A percentile compares a stretch with the other conserved stretches of the same genome.
phyloP scores from a whole-genome alignment of 2,888 invertebrate species.

The Melanostoma scalare region DNA sequence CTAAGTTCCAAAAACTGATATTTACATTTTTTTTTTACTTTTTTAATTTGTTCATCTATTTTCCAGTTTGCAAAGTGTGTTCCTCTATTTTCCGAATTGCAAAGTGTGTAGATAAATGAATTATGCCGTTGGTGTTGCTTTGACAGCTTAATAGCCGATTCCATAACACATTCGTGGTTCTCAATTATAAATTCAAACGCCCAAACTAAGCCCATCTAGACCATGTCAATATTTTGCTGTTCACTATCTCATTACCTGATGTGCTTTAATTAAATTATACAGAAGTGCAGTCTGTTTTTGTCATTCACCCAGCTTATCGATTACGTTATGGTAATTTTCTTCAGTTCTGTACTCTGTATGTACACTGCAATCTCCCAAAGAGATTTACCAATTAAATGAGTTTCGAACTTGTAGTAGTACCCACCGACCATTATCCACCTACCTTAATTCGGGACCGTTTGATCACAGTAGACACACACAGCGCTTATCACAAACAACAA shows the following conservation, averaged over 20 bases:
- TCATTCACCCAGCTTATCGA: not conserved
- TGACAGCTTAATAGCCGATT: too few relatives aligned
- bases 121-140: too few relatives aligned
- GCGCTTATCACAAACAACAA: constrained; percentile 3
- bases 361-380: constrained; percentile 8
- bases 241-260: not conserved
- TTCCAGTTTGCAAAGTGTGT: too few relatives aligned
- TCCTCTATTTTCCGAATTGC: too few relatives aligned
- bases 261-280: constrained; percentile 29
- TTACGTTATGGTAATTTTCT: constrained; percentile 41
- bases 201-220: too few relatives aligned
- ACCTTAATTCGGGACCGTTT: not conserved
- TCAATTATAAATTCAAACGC: too few relatives aligned
- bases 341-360: not conserved
- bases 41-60: too few relatives aligned
- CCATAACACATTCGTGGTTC: too few relatives aligned
- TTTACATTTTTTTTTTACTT: too few relatives aligned
- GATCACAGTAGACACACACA: constrained; percentile 4
- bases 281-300: constrained; percentile 8
- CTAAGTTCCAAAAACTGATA: too few relatives aligned
- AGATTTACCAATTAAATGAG: constrained; percentile 53
- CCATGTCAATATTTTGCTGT: too few relatives aligned
- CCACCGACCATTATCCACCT: not conserved
- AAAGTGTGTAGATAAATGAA: too few relatives aligned
- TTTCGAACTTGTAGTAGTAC: constrained; percentile 26